phyloP scores from a whole-genome alignment of 1,140 invertebrate genomes.

The Ditylenchus dipsaci region DNA sequence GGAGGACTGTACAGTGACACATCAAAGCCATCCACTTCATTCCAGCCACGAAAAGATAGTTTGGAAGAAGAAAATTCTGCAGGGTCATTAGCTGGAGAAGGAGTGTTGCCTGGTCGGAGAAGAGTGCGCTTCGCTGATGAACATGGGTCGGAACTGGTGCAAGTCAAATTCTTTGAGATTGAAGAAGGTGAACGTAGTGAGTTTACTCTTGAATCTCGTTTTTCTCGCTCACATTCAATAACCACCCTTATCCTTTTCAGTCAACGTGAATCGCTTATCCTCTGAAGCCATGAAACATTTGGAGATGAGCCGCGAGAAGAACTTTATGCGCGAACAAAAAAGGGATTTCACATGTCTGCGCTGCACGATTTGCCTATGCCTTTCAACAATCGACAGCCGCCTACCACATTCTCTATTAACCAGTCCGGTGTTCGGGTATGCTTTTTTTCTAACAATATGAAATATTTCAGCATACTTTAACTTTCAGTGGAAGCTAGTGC shows the following conservation, averaged over 20 bases:
- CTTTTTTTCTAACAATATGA: too few species aligned
- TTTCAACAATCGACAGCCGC: too few species aligned
- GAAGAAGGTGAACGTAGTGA: conserved; percentile 5
- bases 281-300: conserved; percentile 17
- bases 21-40: neutral
- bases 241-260: neutral
- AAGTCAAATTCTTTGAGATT: conserved; percentile 25
- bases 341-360: neutral
- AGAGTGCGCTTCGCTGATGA: conserved; percentile 26
- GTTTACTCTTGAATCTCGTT: neutral
- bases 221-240: neutral
- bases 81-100: neutral
- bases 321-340: neutral
- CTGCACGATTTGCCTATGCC: neutral
- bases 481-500: neutral
- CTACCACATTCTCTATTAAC: too few species aligned
- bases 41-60: neutral
- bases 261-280: conserved; percentile 9
- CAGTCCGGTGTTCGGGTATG: too few species aligned
- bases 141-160: conserved; percentile 6
- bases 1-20: neutral
- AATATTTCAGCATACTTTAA: too few species aligned
- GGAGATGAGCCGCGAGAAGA: conserved; percentile 8
- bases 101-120: conserved; percentile 13
- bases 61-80: neutral